These are phyloP conservation scores for Mactromeris polynyma DNA, from an alignment of 2,888 invertebrate genomes.

Conservation along the genomic window DNA sequence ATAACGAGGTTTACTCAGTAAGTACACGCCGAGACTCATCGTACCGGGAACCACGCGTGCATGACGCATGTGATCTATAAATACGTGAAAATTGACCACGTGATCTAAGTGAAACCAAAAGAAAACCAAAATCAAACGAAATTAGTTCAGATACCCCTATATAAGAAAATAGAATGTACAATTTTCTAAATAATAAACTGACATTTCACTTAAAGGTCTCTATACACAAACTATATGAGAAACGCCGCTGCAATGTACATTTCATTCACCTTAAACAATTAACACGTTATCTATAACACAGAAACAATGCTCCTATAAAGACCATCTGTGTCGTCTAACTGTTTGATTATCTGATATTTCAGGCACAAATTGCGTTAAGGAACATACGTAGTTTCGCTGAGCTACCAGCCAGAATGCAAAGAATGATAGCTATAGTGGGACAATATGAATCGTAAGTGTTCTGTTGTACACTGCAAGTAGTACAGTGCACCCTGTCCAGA, in stretches of 20 bases:
- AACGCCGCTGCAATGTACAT: too few species aligned
- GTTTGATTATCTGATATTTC: too few species aligned
- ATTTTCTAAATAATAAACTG: too few species aligned
- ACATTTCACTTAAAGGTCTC: too few species aligned
- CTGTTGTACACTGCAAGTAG: neutral
- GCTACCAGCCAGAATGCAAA: slow-evolving; percentile 77
- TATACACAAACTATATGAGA: too few species aligned
- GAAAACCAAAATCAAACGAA: neutral
- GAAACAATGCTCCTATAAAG: too few species aligned
- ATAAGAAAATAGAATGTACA: too few species aligned
- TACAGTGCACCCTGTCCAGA: neutral
- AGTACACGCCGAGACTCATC: neutral
- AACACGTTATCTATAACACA: too few species aligned
- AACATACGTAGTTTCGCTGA: slow-evolving; percentile 74
- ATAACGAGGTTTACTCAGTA: slow-evolving; percentile 76
- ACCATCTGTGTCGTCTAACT: too few species aligned
- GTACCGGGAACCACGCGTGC: neutral
- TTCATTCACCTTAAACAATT: too few species aligned
- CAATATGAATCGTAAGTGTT: slow-evolving; percentile 73
- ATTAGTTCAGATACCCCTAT: neutral
- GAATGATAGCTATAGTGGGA: slow-evolving; percentile 71
- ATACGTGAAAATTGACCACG: neutral
- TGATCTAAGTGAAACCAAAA: neutral
- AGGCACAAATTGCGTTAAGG: slow-evolving; percentile 74
- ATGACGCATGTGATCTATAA: neutral